A percentile compares a stretch with the other conserved stretches of the same genome.
These are phyloP conservation scores for Rhinatrema bivittatum DNA, from an alignment of 2,797 vertebrate species.

Conservation along the genomic window DNA sequence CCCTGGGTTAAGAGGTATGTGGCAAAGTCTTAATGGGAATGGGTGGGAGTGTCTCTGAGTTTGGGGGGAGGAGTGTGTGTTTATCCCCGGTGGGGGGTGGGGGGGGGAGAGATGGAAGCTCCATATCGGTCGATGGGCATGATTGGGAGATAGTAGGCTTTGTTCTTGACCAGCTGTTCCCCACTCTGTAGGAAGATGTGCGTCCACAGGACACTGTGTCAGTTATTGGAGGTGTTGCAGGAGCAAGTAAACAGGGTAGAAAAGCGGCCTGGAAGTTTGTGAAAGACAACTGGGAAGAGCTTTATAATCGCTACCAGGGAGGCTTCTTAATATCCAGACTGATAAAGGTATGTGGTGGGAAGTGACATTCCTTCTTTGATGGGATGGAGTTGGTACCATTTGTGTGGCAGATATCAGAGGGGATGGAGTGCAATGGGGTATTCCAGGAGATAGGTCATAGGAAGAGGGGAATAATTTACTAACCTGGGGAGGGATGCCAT, in stretches of 20 bases:
- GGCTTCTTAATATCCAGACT: slow-evolving; percentile 95
- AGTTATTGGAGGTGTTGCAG: slow-evolving; percentile 91
- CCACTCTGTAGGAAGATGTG: slow-evolving; percentile 78
- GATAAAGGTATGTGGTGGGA: slow-evolving; percentile 75
- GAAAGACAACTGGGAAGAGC: slow-evolving; percentile 94
- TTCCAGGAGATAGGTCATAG: too few species aligned
- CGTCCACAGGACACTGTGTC: slow-evolving; percentile 97
- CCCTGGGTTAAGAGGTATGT: too few species aligned
- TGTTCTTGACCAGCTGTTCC: too few species aligned
- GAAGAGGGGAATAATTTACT: too few species aligned
- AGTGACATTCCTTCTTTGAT: background rate
- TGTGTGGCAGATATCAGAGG: fast-evolving
- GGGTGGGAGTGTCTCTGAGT: too few species aligned
- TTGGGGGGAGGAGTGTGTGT: too few species aligned
- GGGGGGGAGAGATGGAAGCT: too few species aligned
- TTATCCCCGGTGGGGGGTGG: too few species aligned
- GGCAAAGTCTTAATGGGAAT: too few species aligned
- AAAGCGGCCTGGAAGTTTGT: slow-evolving; percentile 96
- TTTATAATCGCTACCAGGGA: slow-evolving; percentile 93
- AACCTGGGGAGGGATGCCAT: too few species aligned
- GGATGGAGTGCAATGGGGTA: too few species aligned
- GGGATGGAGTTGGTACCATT: fast-evolving
- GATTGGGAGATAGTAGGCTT: background rate
- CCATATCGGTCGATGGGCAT: background rate
- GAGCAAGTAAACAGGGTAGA: slow-evolving; percentile 88